Percentiles rank a stretch among this genome's conserved stretches.
These are phyloP conservation scores for Clistopyga incitator DNA, from an alignment of 2,888 invertebrate genomes.

Conservation along the genomic window DNA sequence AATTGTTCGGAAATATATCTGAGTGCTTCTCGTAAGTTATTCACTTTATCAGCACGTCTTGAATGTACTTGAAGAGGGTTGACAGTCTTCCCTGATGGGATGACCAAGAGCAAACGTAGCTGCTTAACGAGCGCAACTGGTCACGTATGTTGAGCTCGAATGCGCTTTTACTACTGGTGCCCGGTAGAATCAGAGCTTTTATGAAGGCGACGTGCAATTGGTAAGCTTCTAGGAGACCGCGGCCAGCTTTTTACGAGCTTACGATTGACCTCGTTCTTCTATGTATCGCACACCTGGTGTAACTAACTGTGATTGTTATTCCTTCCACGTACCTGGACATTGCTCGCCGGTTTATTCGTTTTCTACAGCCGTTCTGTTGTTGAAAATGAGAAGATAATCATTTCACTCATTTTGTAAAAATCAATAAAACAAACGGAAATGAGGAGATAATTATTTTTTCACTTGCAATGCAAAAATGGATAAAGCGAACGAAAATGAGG, in stretches of 20 bases:
- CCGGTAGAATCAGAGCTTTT: conserved; percentile 27
- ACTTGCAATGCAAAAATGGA: too few species aligned
- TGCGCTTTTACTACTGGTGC: conserved; percentile 18
- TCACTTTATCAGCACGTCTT: background rate
- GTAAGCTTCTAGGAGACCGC: conserved; percentile 2
- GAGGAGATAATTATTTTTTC: too few species aligned
- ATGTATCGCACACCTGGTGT: background rate
- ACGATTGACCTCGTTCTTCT: conserved; percentile 21
- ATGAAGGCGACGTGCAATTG: conserved; percentile 21
- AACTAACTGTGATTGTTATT: background rate
- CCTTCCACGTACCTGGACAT: background rate
- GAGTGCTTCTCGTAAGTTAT: background rate
- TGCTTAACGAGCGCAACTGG: conserved; percentile 14
- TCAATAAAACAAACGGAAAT: too few species aligned
- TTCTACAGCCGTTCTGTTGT: background rate
- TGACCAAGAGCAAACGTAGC: background rate
- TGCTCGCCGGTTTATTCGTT: background rate
- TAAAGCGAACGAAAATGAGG: too few species aligned
- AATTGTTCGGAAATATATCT: background rate
- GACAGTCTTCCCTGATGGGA: conserved; percentile 11
- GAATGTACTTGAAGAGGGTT: background rate
- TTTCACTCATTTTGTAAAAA: background rate
- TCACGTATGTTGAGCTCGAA: conserved; percentile 12
- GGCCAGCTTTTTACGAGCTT: background rate
- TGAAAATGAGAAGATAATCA: background rate